Conservation (phyloP, 1,140 invertebrate species). For the Drosophila triauraria region DNA sequence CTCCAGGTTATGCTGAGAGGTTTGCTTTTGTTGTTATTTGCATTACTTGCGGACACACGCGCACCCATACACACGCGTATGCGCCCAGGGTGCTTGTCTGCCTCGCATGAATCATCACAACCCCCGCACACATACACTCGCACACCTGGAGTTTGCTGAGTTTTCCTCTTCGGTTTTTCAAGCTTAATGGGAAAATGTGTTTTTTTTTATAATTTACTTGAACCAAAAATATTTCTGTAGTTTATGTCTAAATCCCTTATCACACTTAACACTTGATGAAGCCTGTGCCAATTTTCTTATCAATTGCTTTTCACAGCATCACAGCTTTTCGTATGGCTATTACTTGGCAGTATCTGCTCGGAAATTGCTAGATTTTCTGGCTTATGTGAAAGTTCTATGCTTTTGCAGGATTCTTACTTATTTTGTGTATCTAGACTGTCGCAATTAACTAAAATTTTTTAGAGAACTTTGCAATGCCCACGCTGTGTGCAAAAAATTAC, state of each 20-base stretch:
- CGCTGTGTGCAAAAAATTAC: constrained; percentile 23
- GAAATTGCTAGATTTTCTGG: neutral
- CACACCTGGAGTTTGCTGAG: constrained; percentile 22
- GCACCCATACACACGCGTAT: constrained; percentile 21
- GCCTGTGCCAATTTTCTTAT: neutral
- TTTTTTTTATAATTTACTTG: neutral
- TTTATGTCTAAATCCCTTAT: neutral
- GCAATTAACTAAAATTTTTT: constrained; percentile 4
- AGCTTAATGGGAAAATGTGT: constrained; percentile 26
- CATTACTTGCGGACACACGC: constrained; percentile 49
- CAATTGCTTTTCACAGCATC: constrained; percentile 7
- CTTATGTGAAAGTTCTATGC: neutral
- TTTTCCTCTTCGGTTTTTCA: constrained; percentile 25
- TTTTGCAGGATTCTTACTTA: constrained; percentile 17
- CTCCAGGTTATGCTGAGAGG: constrained; percentile 45
- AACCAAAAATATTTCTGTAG: neutral
- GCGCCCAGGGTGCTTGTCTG: constrained; percentile 42
- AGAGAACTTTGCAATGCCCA: neutral
- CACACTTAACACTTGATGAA: neutral
- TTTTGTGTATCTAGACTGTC: neutral
- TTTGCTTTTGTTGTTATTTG: constrained; percentile 73
- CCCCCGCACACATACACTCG: constrained; percentile 26
- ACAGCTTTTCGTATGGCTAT: neutral
- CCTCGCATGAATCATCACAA: constrained; percentile 75
- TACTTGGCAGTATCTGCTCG: neutral